Evolutionary conservation across 2,113 vertebrate genomes (phyloP).

Genomic region (Saiga tatarica): DNA sequence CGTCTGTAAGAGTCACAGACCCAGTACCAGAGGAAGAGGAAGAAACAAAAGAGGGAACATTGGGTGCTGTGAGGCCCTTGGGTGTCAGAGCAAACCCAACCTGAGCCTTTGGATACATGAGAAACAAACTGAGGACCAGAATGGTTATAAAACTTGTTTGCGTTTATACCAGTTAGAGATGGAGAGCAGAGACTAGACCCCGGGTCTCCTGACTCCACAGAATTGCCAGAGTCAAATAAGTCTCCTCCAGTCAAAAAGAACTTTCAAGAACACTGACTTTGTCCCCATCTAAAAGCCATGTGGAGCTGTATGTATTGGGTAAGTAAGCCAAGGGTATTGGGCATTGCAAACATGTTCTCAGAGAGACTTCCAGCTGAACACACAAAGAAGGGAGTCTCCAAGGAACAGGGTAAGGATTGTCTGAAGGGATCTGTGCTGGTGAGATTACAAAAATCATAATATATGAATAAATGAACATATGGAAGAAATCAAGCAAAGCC

Average conservation of each 20-base stretch:
- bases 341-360: slow-evolving; percentile 42
- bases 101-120: neutral
- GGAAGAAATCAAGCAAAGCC: slow-evolving; percentile 84
- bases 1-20: neutral
- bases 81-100: neutral
- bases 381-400: slow-evolving; percentile 56
- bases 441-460: slow-evolving; percentile 82
- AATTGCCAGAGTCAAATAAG: neutral
- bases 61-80: too few relatives aligned
- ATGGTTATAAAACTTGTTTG: neutral
- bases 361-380: slow-evolving; percentile 73
- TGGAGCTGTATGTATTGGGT: neutral
- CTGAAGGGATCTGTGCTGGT: slow-evolving; percentile 68
- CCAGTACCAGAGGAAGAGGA: neutral
- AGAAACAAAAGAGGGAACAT: neutral
- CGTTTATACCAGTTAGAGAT: neutral
- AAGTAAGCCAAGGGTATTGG: neutral
- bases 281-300: neutral
- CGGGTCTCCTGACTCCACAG: neutral
- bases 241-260: neutral
- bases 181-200: neutral
- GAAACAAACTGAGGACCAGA: neutral
- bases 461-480: slow-evolving; percentile 82
- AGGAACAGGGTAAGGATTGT: slow-evolving; percentile 64
- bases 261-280: neutral